A percentile compares a stretch with the other conserved stretches of the same genome.
Evolutionary conservation across 2,888 invertebrate species (phyloP).

Genomic region (Ephialtes manifestator): DNA sequence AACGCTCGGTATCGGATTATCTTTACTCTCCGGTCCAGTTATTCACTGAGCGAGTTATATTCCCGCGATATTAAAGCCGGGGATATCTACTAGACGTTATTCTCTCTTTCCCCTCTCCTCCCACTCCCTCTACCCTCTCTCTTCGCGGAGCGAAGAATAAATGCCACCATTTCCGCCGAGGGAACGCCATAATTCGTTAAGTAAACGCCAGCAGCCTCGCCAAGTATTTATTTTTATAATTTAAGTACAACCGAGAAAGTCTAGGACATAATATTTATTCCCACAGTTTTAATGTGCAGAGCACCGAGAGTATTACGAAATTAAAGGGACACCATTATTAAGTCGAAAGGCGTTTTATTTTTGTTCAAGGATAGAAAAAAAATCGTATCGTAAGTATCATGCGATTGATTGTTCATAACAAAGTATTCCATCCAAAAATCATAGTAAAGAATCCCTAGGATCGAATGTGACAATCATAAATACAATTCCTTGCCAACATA

Average conservation of each 20-base stretch:
- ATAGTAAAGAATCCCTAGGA: no score
- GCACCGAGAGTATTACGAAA: not conserved
- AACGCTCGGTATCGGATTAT: conserved; percentile 71
- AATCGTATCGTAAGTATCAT: no score
- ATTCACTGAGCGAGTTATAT: conserved; percentile 55
- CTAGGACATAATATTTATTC: conserved; percentile 32
- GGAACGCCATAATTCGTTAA: conserved; percentile 55
- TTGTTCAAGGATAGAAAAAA: no score
- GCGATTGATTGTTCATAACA: no score
- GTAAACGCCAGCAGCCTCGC: conserved; percentile 49
- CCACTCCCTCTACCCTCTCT: conserved; percentile 51
- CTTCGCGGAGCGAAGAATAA: conserved; percentile 54
- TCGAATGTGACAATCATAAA: no score
- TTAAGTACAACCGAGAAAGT: conserved; percentile 42
- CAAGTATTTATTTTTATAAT: conserved; percentile 62
- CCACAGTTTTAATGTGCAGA: conserved; percentile 4
- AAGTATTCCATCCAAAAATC: no score
- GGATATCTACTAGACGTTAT: conserved; percentile 68
- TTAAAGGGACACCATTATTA: not conserved
- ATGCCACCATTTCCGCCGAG: conserved; percentile 53
- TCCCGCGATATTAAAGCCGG: conserved; percentile 59
- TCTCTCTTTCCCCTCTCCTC: conserved; percentile 58
- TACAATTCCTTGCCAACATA: no score
- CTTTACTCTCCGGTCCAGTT: conserved; percentile 61
- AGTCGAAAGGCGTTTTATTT: no score